phyloP scores from a whole-genome alignment of 2,797 vertebrate genomes.

The Manis crassicaudata region DNA sequence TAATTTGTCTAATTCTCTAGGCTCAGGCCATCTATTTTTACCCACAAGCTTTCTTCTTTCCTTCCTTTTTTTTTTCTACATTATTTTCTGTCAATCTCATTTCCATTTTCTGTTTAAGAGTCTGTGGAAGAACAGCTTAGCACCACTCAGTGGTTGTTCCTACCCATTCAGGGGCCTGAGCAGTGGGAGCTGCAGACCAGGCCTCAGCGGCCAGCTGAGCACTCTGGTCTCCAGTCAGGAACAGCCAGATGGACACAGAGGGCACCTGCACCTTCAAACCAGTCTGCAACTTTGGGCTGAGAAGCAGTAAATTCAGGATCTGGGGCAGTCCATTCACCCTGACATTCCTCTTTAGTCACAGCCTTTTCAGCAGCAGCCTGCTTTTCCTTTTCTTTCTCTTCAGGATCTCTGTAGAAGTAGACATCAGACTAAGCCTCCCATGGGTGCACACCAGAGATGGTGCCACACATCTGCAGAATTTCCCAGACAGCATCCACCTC shows the following conservation, averaged over 20 bases:
- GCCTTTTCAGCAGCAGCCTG: neutral
- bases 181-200: neutral
- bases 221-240: fast-evolving
- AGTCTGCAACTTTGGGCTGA: neutral
- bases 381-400: neutral
- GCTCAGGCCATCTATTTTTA: neutral
- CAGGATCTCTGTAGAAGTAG: neutral
- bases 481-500: neutral
- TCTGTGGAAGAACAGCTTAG: neutral
- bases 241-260: neutral
- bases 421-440: neutral
- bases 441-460: neutral
- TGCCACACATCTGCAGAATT: neutral
- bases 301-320: neutral
- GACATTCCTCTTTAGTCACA: neutral
- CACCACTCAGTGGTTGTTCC: neutral
- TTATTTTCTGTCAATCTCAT: neutral
- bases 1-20: neutral
- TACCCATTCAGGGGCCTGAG: neutral
- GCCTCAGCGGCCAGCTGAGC: fast-evolving
- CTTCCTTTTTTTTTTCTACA: neutral
- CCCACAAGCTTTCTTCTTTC: neutral
- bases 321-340: neutral
- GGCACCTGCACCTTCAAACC: neutral
- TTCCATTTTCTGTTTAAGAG: neutral